Base-by-base conservation (phyloP, 2,888 invertebrate genomes). In the Lasioglossum villosulum region DNA sequence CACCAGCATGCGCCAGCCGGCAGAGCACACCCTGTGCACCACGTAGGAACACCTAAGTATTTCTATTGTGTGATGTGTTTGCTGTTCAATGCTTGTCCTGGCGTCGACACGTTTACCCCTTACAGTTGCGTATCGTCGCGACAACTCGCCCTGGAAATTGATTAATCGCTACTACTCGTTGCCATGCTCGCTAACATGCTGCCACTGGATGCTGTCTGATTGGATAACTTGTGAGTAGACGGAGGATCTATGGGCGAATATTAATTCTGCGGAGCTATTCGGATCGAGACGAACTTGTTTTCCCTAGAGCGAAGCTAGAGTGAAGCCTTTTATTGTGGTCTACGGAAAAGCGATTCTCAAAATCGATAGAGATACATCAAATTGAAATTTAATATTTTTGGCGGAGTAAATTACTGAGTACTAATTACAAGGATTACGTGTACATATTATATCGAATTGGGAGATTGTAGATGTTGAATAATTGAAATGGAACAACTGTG, bases 21-120 rank as follows among this genome's bases (percentile, higher is more conserved):
- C 48, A 34, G 27, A 10, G 59, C 66, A 63, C 30, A 16, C 30
- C 6, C 8, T 14, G 63, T 56, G 56, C 56, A n/a, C 19, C 30
- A 63, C 56, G 56, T 63, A 63, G 30, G 30, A 63, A 63, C 68
- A 71, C 63, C 14, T 48, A 81, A 72, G 75, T 70, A 81, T 78
- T 80, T 78, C 59, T 52, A 52, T 84, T 72, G 70, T 70, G 39
- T 39, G 5, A 12, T n/a, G 70, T 39, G 70, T 70, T 39, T 37
- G 59, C 59, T 39, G 76, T 68, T 52, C 66, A n/a, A 52, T 42
- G 52, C 27, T 39, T 37, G 27, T 16, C 42, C 14, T 34, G 10
- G 52, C 19, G 37, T 42, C 30, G 71, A 68, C 39, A n/a, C 68
- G 16, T 45, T 48, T 45, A 34, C 27, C 19, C 30, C 66, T 48